Base-by-base conservation (phyloP, 2,888 invertebrate species). In the Heliconius cydno region DNA sequence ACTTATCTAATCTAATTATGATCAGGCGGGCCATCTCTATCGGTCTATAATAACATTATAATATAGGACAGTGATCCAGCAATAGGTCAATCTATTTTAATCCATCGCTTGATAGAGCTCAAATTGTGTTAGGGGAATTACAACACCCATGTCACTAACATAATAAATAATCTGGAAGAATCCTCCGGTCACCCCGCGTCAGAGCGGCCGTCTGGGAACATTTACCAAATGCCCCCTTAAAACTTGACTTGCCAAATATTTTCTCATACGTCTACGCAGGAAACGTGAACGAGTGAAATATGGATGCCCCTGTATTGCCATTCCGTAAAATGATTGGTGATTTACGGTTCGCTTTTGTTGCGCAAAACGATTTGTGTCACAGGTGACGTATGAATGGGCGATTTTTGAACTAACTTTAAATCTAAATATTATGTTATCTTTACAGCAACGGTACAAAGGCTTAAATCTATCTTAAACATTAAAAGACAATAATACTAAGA, bases 241-340 rank as follows among this genome's bases (percentile, higher is more conserved):
- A 84, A 86, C 87, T 88, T 85, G 87, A 88, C 88, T 89, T 85
- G 83, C 87, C 89, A 90, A 91, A 91, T 90, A 91, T 91, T 90
- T 81, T 86, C 87, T 84, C 87, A 87, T 88, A 87, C 84, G 86
- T 86, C 87, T 87, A 85, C 86, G 85, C 86, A 86, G 89, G 88
- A 88, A 90, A 88, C 87, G 86, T 84, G 84, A 83, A 82, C 84
- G 85, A 85, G 85, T 91, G 90, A 92, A 89, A 90, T 90, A 91
- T 91, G 90, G 87, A 83, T 85, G 87, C 86, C 87, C 87, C 86
- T 87, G 88, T 89, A 89, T 90, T 90, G 88, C 88, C 87, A 87
- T 89, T 86, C 85, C 85, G 88, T 88, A 89, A 91, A 91, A 92
- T 92, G 89, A 90, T 92, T 91, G 87, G 89, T 91, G 92, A 92